Evolutionary conservation across 2,888 invertebrate genomes (phyloP).

Genomic region (Cantharis nigra): DNA sequence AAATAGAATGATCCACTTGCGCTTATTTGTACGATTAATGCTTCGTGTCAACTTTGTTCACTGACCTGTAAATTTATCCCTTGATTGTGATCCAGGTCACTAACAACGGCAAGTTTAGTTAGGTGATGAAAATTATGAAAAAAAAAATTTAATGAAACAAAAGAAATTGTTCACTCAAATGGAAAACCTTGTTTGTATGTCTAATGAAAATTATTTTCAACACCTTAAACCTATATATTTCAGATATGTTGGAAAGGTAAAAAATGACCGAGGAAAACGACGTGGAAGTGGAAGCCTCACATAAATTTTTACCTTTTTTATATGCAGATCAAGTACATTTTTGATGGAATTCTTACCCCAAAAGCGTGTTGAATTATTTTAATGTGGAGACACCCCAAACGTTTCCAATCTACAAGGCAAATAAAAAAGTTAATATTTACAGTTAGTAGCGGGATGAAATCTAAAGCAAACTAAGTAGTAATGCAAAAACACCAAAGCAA

Average conservation of each 20-base stretch:
- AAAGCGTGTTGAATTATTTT: background rate
- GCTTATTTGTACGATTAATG: background rate
- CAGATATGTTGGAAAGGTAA: background rate
- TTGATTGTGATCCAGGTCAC: constrained; percentile 15
- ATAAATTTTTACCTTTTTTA: background rate
- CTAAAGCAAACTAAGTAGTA: background rate
- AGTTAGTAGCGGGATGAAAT: background rate
- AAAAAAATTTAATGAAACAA: background rate
- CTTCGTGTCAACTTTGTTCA: constrained; percentile 14
- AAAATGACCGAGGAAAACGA: background rate
- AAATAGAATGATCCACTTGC: background rate
- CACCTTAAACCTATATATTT: background rate
- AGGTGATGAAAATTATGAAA: background rate
- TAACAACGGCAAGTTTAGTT: constrained; percentile 2
- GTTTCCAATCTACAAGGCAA: background rate
- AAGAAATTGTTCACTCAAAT: background rate
- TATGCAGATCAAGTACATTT: background rate
- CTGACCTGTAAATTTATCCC: constrained; percentile 16
- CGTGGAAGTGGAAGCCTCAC: background rate
- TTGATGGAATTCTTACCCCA: background rate
- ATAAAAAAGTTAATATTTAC: background rate
- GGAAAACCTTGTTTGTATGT: background rate
- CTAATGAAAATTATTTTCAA: background rate
- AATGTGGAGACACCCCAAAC: background rate
- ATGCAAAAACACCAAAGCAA: background rate